Base-by-base conservation (phyloP, 2,888 invertebrate species). In the Ormyrus nitidulus region DNA sequence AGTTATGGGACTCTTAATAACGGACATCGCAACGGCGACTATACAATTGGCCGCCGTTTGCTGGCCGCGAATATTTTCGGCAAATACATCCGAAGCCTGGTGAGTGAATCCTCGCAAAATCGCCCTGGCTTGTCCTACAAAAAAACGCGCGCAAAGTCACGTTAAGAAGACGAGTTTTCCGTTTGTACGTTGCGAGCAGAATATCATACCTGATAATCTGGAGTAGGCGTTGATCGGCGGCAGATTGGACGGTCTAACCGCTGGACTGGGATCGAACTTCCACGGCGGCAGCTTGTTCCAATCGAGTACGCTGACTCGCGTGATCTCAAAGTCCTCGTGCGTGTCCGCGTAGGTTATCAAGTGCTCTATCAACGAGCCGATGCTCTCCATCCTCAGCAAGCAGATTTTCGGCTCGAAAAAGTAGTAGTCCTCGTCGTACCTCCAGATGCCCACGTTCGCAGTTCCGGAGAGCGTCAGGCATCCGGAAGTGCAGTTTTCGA, bases 1-100 rank as follows among this genome's bases (percentile, higher is more conserved):
- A 0, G 88, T 89, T 2, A 85, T 78, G 0, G 90, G 87, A 53
- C 83, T 87, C 80, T 89, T 90, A 4, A 90, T 83, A 0, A 89
- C 83, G 0, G 88, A 84, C 87, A 90, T 89, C 0, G 85, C 88
- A 0, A 90, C 81, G 0, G 88, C 86, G 0, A 88, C 85, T 0
- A 89, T 82, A 72, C 90, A 90, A 77, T 88, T 88, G 0, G 90
- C 84, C 0, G 89, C 87, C 0, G 86, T 87, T 61, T 89, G 89
- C 5, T 77, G 84, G 11, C 86, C 85, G 7, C 87, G 84, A 44
- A 88, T 66, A 2, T 64, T 74, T n/a, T 87, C 84, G 0, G 88
- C 82, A 72, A 89, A 89, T 51, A 89, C 83, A 44, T 86, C 86
- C 2, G 85, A 83, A 0, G 84, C 87, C 68, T 89, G 88, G 70